Conservation (phyloP, 2,113 vertebrate genomes). For the Myodes glareolus region DNA sequence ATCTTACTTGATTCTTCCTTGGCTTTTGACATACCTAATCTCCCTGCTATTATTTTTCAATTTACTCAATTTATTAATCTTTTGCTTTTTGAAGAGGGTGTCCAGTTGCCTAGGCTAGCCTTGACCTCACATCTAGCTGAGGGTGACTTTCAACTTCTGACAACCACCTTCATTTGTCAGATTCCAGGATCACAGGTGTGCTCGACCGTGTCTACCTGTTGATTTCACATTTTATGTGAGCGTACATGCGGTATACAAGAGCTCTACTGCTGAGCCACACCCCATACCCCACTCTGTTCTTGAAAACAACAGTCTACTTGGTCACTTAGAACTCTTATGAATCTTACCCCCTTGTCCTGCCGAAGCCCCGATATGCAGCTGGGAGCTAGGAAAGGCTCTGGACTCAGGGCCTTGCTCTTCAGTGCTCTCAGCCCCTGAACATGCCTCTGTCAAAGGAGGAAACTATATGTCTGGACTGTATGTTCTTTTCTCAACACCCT, state of each 20-base stretch:
- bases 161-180: neutral
- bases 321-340: neutral
- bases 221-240: neutral
- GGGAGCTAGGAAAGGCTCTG: neutral
- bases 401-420: neutral
- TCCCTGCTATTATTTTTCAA: neutral
- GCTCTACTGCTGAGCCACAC: neutral
- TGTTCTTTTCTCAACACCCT: neutral
- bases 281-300: neutral
- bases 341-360: neutral
- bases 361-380: neutral
- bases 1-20: neutral
- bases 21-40: neutral
- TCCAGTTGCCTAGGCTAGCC: neutral
- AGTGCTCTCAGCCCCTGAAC: neutral
- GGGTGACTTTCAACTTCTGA: neutral
- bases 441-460: neutral
- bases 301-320: neutral
- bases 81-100: neutral
- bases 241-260: neutral
- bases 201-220: neutral
- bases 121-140: neutral
- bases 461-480: neutral
- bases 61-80: neutral
- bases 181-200: too few relatives aligned